Conservation (phyloP, 2,797 vertebrate species). For the Paratrypauchen microcephalus region DNA sequence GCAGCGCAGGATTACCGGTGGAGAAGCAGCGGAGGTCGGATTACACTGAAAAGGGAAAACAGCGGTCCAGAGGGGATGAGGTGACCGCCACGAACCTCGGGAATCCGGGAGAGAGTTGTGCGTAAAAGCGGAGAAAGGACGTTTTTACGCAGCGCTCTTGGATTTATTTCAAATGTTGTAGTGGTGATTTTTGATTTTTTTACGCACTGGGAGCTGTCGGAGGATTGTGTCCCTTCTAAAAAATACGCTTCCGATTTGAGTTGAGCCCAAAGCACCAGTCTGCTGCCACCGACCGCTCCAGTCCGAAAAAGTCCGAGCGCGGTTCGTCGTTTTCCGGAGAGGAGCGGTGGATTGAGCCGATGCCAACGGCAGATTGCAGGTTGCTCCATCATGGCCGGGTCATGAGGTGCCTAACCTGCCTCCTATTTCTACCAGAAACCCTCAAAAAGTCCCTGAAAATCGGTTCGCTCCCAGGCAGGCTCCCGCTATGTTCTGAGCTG, state of each 20-base stretch:
- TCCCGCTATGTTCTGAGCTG: constrained; percentile 84
- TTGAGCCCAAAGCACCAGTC: too few relatives aligned
- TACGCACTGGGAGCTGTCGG: too few relatives aligned
- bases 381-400: constrained; percentile 88
- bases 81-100: constrained; percentile 24
- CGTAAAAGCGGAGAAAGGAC: constrained; percentile 1
- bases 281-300: constrained; percentile 13
- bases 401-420: constrained; percentile 92
- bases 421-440: constrained; percentile 92
- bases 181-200: constrained; percentile 29
- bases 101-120: constrained; percentile 39
- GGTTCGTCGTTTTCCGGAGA: constrained; percentile 22
- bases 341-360: constrained; percentile 66
- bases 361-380: constrained; percentile 88
- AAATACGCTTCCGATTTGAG: background rate
- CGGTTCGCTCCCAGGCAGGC: constrained; percentile 73
- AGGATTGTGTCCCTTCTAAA: background rate
- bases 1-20: constrained; percentile 41
- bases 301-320: background rate
- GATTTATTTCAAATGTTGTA: constrained; percentile 45
- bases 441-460: constrained; percentile 88
- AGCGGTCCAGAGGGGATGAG: constrained; percentile 50
- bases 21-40: constrained; percentile 53
- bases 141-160: constrained; percentile 14
- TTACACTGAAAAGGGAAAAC: constrained; percentile 63